phyloP scores from a whole-genome alignment of 2,113 vertebrate genomes.

The Melozone crissalis region DNA sequence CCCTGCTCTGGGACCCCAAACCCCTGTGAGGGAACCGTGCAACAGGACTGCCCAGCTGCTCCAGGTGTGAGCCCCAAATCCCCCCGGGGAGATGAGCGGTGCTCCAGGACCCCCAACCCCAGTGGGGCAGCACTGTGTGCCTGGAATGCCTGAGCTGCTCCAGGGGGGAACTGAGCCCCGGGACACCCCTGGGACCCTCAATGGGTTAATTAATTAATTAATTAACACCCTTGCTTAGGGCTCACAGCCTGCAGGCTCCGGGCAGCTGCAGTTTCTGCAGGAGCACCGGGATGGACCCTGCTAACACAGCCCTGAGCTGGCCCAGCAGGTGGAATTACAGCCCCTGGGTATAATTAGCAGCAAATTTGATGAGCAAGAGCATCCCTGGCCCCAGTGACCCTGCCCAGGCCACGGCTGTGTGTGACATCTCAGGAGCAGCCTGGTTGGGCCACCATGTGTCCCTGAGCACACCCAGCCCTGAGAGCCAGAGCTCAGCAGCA shows the following conservation, averaged over 20 bases:
- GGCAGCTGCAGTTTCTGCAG: not conserved
- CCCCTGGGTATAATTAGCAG: not conserved
- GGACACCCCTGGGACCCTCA: not conserved
- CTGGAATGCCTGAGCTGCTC: not conserved
- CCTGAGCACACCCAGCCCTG: fast-evolving
- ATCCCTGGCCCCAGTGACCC: not conserved
- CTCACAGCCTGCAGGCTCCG: not conserved
- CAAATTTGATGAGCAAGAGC: not conserved
- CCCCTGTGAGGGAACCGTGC: not conserved
- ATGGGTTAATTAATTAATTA: not conserved
- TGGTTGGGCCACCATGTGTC: fast-evolving
- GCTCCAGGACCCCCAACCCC: fast-evolving
- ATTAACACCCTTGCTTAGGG: too few species aligned
- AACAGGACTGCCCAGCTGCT: fast-evolving
- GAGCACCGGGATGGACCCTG: fast-evolving
- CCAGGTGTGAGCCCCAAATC: too few species aligned
- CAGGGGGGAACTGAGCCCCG: not conserved
- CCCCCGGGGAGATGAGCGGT: fast-evolving
- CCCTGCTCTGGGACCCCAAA: fast-evolving
- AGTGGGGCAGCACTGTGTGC: not conserved
- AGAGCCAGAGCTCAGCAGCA: not conserved
- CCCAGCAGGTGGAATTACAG: not conserved
- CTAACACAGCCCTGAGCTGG: not conserved
- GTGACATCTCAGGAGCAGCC: not conserved
- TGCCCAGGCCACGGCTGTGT: not conserved